Evolutionary conservation across 2,888 invertebrate species (phyloP).

Genomic region (Coecobrya sp.): DNA sequence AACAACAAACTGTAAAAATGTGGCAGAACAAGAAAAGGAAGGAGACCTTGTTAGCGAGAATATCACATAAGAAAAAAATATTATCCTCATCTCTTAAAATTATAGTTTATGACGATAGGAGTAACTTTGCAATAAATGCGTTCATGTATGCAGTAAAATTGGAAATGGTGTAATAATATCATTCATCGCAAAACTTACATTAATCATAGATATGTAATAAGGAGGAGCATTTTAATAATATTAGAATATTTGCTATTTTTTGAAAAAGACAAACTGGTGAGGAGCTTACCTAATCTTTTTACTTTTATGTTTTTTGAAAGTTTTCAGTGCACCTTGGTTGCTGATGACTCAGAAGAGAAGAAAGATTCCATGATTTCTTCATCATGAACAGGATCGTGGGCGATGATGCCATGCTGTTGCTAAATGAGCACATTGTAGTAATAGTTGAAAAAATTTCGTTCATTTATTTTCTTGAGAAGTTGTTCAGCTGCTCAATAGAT

Average conservation of each 20-base stretch:
- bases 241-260: not conserved
- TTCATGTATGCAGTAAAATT: too few relatives aligned
- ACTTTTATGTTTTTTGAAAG: not conserved
- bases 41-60: conserved; percentile 19
- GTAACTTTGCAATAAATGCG: conserved; percentile 3
- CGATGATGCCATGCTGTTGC: not conserved
- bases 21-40: not conserved
- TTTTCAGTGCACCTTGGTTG: not conserved
- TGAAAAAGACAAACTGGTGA: not conserved
- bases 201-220: too few relatives aligned
- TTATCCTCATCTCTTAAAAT: not conserved
- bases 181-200: too few relatives aligned
- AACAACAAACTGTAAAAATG: conserved; percentile 9
- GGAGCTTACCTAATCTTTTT: not conserved
- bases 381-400: not conserved
- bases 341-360: not conserved
- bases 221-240: not conserved
- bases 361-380: not conserved
- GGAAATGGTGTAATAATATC: too few relatives aligned
- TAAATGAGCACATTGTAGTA: not conserved
- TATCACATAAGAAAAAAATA: not conserved
- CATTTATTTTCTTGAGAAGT: not conserved
- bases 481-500: not conserved
- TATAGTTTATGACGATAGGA: too few relatives aligned
- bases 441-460: not conserved